Evolutionary conservation across 1,140 invertebrate species (phyloP).

Genomic region (Calliopsis andreniformis): DNA sequence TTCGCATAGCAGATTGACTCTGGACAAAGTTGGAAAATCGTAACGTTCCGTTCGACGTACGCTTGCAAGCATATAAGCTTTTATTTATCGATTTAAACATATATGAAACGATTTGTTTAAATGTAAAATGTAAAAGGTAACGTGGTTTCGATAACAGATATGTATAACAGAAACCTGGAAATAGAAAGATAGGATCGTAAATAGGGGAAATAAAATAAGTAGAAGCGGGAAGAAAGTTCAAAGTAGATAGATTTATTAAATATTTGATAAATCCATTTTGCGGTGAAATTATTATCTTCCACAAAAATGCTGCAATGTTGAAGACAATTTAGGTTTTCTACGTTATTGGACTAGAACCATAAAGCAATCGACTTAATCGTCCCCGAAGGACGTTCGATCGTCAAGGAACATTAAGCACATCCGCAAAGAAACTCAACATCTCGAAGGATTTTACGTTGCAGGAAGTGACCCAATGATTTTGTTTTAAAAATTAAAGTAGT

Average conservation of each 20-base stretch:
- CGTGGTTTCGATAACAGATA: too few species aligned
- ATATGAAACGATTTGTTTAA: too few species aligned
- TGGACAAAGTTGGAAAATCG: too few species aligned
- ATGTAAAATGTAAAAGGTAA: too few species aligned
- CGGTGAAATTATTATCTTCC: not conserved
- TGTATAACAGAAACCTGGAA: too few species aligned
- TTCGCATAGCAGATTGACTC: too few species aligned
- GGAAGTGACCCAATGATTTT: not conserved
- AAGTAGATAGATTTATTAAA: not conserved
- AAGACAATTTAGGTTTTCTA: not conserved
- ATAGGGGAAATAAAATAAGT: too few species aligned
- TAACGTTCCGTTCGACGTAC: too few species aligned
- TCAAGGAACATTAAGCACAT: conserved; percentile 26
- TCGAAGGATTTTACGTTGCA: conserved; percentile 15
- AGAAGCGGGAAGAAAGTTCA: too few species aligned
- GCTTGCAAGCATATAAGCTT: too few species aligned
- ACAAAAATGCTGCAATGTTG: not conserved
- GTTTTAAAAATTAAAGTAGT: not conserved
- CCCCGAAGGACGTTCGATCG: conserved; percentile 2
- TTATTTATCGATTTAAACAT: too few species aligned
- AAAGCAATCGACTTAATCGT: conserved; percentile 32
- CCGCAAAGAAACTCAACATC: conserved; percentile 27
- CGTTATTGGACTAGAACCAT: not conserved
- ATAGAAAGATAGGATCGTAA: too few species aligned
- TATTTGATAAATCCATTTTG: not conserved